A percentile compares a stretch with the other conserved stretches of the same genome.
phyloP scores from a whole-genome alignment of 2,113 vertebrate genomes.

The Rhea americana region DNA sequence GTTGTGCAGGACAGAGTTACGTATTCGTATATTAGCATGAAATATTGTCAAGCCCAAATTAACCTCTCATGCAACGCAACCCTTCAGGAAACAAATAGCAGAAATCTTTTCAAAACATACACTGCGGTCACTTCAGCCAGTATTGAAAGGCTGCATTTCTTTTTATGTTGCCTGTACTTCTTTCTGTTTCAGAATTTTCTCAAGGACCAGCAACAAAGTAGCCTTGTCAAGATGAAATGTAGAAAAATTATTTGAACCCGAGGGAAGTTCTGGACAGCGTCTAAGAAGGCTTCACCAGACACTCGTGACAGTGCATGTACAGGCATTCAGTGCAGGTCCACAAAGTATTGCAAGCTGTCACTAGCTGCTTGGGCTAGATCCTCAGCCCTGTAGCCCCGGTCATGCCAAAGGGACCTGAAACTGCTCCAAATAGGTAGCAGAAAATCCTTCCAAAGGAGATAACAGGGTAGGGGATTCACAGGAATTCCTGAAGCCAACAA shows the following conservation, averaged over 20 bases:
- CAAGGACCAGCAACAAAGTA: not conserved
- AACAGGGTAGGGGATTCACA: not conserved
- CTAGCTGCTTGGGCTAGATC: not conserved
- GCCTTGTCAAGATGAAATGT: not conserved
- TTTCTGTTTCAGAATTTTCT: not conserved
- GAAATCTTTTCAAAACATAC: not conserved
- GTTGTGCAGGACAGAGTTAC: not conserved
- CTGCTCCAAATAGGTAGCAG: not conserved
- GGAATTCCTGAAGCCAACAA: not conserved
- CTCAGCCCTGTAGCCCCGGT: not conserved
- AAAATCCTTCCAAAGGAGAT: not conserved
- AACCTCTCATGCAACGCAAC: not conserved
- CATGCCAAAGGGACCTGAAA: not conserved
- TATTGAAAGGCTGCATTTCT: not conserved
- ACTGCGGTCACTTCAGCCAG: not conserved
- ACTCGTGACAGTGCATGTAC: not conserved
- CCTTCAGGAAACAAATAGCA: not conserved
- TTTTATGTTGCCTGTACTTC: not conserved
- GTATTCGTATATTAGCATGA: not conserved
- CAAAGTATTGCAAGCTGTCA: not conserved
- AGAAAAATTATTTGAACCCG: not conserved
- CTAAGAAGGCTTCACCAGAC: not conserved
- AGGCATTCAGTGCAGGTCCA: not conserved
- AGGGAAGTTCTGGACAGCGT: not conserved
- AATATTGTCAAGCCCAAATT: not conserved